These are phyloP conservation scores for Bucorvus abyssinicus DNA, from an alignment of 2,797 vertebrate genomes.

Conservation along the genomic window DNA sequence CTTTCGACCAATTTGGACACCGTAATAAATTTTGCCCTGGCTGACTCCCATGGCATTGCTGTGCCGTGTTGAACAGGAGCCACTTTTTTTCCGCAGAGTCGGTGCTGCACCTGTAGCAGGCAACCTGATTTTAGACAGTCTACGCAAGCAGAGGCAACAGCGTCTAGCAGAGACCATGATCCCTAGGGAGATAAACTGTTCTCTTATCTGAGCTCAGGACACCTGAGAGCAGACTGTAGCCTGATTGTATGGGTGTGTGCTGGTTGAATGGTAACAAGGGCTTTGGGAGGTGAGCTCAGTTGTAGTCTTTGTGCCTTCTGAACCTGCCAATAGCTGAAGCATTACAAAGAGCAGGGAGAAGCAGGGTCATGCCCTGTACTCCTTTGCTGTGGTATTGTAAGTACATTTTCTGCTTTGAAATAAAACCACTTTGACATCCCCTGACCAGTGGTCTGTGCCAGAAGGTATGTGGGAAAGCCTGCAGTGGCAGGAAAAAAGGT, in stretches of 20 bases:
- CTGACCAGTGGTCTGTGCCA: background rate
- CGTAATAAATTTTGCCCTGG: background rate
- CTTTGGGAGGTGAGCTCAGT: background rate
- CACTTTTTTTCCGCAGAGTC: accelerated
- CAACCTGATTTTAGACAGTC: background rate
- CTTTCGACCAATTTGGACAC: background rate
- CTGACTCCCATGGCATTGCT: background rate
- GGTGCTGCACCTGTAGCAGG: no score
- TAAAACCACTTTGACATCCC: background rate
- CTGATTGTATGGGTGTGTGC: background rate
- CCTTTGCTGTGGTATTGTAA: background rate
- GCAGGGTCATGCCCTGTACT: background rate
- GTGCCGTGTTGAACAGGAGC: background rate
- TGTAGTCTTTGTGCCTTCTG: background rate
- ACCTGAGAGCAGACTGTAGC: background rate
- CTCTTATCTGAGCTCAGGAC: background rate
- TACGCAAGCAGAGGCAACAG: background rate
- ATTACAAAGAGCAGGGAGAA: background rate
- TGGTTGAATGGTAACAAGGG: background rate
- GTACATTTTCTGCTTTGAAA: background rate
- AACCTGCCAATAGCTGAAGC: background rate
- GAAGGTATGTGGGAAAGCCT: background rate
- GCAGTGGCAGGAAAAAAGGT: background rate
- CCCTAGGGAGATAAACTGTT: background rate
- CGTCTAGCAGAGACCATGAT: background rate